Base-by-base conservation (phyloP, 1,140 invertebrate species). In the Zaprionus camerounensis region DNA sequence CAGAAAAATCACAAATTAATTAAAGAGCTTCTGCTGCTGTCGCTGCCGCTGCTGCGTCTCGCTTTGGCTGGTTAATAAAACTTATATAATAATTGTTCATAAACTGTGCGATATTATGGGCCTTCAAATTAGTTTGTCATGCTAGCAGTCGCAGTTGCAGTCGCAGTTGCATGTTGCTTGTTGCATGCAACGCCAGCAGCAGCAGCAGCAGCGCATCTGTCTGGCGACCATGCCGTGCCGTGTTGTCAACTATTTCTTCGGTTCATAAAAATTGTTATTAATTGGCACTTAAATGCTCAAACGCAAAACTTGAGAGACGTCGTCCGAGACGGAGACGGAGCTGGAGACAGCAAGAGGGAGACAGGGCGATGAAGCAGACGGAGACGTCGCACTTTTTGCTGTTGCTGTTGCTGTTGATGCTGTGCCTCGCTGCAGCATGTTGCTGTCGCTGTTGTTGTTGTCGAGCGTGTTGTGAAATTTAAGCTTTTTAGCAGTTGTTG, bases 201-300 rank as follows among this genome's bases (percentile, higher is more conserved):
- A 73, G 12, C 72, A 67, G 59, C 55, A 53, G 31, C 70, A 72
- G 75, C 69, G 69, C 75, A 75, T 68, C 65, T 59, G 51, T 59
- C 61, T 82, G 65, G 67, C 78, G 80, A 69, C 82, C 76, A 76
- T 90, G 85, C 77, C 80, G 76, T 91, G 85, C 75, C 82, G 85
- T 92, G 86, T 92, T 92, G 91, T 92, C 91, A 92, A 92, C 91
- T 91, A 91, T 92, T 92, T 92, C 91, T 92, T 87, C 85, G 88
- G 91, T 90, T 92, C 91, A 92, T 92, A 92, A 92, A 92, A 92
- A 92, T 92, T 91, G 91, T 92, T 92, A 92, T 92, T 92, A 92
- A 92, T 92, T 92, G 91, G 88, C 91, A 92, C 82, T 92, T 92
- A 92, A 92, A 92, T 92, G 91, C 91, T 92, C 85, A 92, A 92